Evolutionary conservation across 2,888 invertebrate species (phyloP), one percentile per base, ranked within the genome.

Genomic region (Eilema depressum): DNA sequence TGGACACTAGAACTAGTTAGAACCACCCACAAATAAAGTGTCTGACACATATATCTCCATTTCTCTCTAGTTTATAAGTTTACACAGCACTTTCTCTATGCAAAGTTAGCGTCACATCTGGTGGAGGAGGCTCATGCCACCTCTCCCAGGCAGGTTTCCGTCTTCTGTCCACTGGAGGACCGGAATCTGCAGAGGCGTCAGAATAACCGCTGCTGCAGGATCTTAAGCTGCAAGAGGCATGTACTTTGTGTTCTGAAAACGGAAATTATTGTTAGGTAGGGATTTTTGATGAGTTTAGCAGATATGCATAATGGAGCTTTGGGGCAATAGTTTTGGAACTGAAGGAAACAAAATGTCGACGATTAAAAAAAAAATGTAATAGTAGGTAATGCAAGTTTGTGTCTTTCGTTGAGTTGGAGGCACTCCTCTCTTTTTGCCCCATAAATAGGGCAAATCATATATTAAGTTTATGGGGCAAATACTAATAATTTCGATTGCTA

Each of bases 131-230:
- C 37, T 93, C 93, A 23, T 73, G 69, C 91, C 92, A 93, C 17
- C 87, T 84, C 67, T 92, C 91, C 90, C 91, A 92, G 0, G 83
- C 81, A 0, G 89, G 89, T 63, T 92, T 92, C 56, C 92, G 85
- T 26, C 93, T 86, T 14, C 92, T 84, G 70, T 92, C 90, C 5
- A 88, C 83, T 3, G 89, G 79, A 0, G 90, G 90, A 47, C 75
- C 91, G 25, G 84, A 85, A 5, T 93, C 94, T 0, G 84, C 87
- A 0, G 94, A 93, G 0, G 90, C 91, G 47, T 92, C 93, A 0
- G 94, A 94, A 78, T 93, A 94, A 3, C 90, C 92, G 74, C 94
- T 94, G 76, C 93, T 94, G 83, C 93, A 93, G 0, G 95, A 95
- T 0, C 93, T 89, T 0, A 94, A 87, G 73, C 94, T 95, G 86